Evolutionary conservation across 2,888 invertebrate species (phyloP).

Genomic region (Ornithoptera priamus): DNA sequence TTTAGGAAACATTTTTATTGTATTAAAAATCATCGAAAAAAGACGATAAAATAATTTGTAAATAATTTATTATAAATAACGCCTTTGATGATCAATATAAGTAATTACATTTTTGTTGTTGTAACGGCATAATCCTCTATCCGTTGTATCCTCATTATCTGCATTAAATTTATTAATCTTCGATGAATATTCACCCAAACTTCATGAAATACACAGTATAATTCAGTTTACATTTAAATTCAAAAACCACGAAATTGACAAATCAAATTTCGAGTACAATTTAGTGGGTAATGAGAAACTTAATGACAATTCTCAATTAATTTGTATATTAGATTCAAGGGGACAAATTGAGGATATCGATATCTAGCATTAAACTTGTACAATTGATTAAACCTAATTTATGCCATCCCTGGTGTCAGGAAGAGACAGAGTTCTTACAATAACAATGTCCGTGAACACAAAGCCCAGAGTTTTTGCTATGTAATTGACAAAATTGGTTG

Average conservation of each 20-base stretch:
- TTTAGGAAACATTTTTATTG: too few relatives aligned
- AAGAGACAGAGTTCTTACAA: slow-evolving; percentile 10
- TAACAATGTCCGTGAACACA: slow-evolving; percentile 42
- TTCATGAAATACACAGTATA: neutral
- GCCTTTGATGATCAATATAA: too few relatives aligned
- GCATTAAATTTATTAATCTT: too few relatives aligned
- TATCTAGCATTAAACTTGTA: neutral
- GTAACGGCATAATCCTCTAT: too few relatives aligned
- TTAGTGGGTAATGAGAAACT: neutral
- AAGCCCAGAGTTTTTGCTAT: slow-evolving; percentile 40
- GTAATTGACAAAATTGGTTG: slow-evolving; percentile 40
- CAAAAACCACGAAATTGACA: neutral
- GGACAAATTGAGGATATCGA: neutral
- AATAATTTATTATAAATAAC: too few relatives aligned
- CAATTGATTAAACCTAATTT: neutral
- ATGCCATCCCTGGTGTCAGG: neutral
- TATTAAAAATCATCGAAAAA: too few relatives aligned
- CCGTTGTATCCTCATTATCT: too few relatives aligned
- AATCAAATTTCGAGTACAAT: neutral
- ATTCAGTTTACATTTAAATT: neutral
- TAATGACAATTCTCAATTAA: neutral
- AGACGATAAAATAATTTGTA: too few relatives aligned
- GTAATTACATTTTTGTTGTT: too few relatives aligned
- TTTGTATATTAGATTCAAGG: neutral
- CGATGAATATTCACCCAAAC: neutral